Evolutionary conservation across 2,113 vertebrate species (phyloP).

Genomic region (Rhinolophus sinicus): DNA sequence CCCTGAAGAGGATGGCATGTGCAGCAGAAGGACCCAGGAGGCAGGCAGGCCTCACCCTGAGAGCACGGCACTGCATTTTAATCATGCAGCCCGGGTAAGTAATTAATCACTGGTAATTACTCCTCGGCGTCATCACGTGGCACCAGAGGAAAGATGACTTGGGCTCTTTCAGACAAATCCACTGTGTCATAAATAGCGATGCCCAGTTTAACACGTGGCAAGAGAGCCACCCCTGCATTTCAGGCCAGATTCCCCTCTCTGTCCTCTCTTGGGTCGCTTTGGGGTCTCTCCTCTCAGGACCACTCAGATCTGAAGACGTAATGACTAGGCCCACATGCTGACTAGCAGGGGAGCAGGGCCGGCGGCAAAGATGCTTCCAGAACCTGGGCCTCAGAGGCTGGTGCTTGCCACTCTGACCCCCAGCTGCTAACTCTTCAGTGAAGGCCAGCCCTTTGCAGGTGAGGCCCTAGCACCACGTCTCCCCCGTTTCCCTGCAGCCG

Average conservation of each 20-base stretch:
- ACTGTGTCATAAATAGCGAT: neutral
- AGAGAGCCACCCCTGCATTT: neutral
- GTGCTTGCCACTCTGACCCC: neutral
- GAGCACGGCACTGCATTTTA: neutral
- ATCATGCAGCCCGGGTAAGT: constrained; percentile 3
- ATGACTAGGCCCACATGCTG: neutral
- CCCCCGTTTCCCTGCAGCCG: neutral
- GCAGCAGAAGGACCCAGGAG: neutral
- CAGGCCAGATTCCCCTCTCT: neutral
- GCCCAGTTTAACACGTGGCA: neutral
- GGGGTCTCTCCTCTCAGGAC: neutral
- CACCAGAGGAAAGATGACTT: constrained; percentile 25
- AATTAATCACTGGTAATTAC: constrained; percentile 67
- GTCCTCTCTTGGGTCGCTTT: neutral
- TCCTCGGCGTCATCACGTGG: constrained; percentile 29
- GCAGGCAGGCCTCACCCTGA: neutral
- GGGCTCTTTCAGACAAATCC: constrained; percentile 28
- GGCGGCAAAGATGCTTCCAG: neutral
- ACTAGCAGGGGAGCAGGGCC: neutral
- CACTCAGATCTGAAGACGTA: neutral
- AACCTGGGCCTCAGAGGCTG: neutral
- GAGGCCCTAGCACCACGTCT: neutral
- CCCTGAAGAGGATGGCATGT: neutral
- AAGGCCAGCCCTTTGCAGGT: neutral
- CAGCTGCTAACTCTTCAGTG: neutral